Conservation (phyloP, 2,797 vertebrate genomes). For the Fratercula arctica region DNA sequence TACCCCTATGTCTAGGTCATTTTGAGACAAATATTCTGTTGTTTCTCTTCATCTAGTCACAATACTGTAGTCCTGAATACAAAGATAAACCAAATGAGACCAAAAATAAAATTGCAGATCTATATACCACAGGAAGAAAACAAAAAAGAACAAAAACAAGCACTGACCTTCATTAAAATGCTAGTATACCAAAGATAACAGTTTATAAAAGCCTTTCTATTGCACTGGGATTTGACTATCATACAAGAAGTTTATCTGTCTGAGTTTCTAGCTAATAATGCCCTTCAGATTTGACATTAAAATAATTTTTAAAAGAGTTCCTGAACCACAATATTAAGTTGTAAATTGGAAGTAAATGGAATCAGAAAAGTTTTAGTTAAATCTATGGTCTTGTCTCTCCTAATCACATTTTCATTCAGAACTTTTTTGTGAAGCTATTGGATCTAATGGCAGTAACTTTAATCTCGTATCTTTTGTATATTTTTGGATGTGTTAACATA, state of each 20-base stretch:
- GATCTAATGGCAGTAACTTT: neutral
- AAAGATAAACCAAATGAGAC: neutral
- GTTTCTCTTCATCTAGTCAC: neutral
- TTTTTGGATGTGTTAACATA: neutral
- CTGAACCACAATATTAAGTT: neutral
- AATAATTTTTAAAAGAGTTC: neutral
- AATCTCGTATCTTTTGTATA: neutral
- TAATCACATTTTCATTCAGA: neutral
- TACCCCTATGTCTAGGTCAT: neutral
- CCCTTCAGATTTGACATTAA: neutral
- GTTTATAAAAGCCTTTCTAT: neutral
- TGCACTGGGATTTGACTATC: neutral
- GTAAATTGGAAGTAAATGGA: neutral
- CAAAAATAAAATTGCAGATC: neutral
- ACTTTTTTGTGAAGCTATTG: neutral
- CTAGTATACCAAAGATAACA: neutral
- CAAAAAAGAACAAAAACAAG: neutral
- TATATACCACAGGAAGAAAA: neutral
- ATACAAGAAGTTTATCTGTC: neutral
- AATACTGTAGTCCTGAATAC: neutral
- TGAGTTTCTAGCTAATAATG: neutral
- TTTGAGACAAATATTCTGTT: neutral
- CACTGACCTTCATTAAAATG: neutral
- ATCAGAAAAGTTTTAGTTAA: neutral
- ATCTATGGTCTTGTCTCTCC: neutral